Evolutionary conservation across 2,113 vertebrate genomes (phyloP), one percentile per base, ranked within the genome.

Genomic region (Noctilio leporinus): DNA sequence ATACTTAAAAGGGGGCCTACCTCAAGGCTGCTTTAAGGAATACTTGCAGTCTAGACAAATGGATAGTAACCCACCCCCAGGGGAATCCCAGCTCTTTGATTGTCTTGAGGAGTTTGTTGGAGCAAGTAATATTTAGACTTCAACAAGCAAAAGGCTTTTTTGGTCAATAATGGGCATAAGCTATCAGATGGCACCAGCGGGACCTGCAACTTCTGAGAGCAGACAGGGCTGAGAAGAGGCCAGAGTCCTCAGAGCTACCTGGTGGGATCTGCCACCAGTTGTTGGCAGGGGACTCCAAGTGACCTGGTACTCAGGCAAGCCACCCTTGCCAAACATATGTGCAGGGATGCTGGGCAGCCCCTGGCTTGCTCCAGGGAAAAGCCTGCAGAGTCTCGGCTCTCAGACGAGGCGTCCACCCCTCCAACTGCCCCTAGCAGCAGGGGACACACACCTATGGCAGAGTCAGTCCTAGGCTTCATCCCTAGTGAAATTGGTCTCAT

Each of bases 51-150:
- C 30, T 16, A 90, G 82, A 82, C 43, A 95, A 89, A 77, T 67
- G 80, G 15, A 43, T 53, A 80, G 15, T 53, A 64, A 86, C 69
- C 49, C 11, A 67, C 83, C 11, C 73, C 83, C 86, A 43, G 75
- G 57, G 82, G 28, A 62, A 80, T 80, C 51, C 11, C 9, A 70
- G 49, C 5, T 38, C 24, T 89, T 59, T 88, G 64, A 40, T 33
- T 57, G 0, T 78, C 82, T 59, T 57, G 57, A 81, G n/a, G 65
- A 38, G 55, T 86, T 88, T 78, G 53, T 85, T 65, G 64, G 33
- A 35, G 17, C 72, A 91, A 85, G 85, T 77, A 70, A 64, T 87
- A 45, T 51, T 85, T 73, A 85, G 64, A 65, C 30, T 85, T 80
- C 62, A 86, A 22, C 51, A 28, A 83, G 62, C 59, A 86, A 67